A percentile compares a stretch with the other conserved stretches of the same genome.
Evolutionary conservation across 2,113 vertebrate genomes (phyloP).

Genomic region (Mastomys natalensis): DNA sequence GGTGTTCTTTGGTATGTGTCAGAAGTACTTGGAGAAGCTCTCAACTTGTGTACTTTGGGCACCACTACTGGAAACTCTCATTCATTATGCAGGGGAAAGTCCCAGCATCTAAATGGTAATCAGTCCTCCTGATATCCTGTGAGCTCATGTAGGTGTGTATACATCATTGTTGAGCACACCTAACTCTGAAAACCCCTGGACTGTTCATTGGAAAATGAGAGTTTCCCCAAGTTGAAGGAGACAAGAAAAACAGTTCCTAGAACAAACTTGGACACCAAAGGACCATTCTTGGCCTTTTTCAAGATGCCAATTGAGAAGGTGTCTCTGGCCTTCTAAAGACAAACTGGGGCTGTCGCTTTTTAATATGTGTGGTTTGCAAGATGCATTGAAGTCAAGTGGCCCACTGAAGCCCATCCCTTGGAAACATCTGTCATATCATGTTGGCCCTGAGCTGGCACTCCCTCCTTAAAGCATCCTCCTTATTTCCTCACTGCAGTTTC

Average conservation of each 20-base stretch:
- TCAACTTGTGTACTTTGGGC: not conserved
- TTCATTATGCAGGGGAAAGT: not conserved
- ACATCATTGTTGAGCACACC: not conserved
- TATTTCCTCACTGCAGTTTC: not conserved
- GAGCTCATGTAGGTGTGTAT: not conserved
- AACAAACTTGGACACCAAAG: not conserved
- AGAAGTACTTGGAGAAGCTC: not conserved
- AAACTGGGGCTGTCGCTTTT: not conserved
- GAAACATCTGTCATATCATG: not conserved
- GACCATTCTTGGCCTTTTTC: not conserved
- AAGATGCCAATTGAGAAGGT: not conserved
- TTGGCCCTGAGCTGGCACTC: not conserved
- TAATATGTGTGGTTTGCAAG: not conserved
- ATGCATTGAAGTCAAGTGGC: not conserved
- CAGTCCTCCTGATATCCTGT: fast-evolving
- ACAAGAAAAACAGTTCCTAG: not conserved
- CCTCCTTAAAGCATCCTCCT: not conserved
- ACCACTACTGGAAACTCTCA: not conserved
- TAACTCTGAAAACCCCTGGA: slow-evolving; percentile 23
- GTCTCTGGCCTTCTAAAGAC: not conserved
- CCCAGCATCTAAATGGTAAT: not conserved
- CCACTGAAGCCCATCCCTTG: not conserved
- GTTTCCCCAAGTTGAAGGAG: not conserved
- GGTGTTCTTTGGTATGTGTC: not conserved
- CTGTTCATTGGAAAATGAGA: not conserved